Conservation (phyloP, 64 coral and sea anemone species). For the Montipora capricornis region DNA sequence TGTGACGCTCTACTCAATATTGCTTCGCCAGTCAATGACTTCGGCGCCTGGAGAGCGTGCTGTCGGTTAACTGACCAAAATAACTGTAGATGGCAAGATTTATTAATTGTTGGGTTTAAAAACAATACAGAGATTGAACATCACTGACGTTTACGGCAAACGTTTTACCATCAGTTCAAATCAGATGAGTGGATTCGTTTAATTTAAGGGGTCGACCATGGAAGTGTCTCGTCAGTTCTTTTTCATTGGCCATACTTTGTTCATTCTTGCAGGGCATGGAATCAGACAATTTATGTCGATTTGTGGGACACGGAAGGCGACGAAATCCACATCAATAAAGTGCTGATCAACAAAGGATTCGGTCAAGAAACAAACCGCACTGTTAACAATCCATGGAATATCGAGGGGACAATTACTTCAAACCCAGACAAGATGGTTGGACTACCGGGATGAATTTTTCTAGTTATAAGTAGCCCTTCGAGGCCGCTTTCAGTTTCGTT, state of each 20-base stretch:
- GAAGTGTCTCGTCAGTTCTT: not conserved
- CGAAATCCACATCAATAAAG: slow-evolving; percentile 81
- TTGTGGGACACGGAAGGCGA: slow-evolving; percentile 67
- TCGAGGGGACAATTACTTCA: slow-evolving; percentile 2
- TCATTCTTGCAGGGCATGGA: slow-evolving; percentile 61
- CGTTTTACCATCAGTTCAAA: no score
- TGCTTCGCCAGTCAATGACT: no score
- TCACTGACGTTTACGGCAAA: no score
- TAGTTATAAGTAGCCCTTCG: not conserved
- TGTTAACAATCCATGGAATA: slow-evolving; percentile 52
- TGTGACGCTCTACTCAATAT: no score
- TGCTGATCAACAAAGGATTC: slow-evolving; percentile 71
- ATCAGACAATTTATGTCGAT: slow-evolving; percentile 83
- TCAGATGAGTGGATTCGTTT: no score
- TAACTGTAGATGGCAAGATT: no score
- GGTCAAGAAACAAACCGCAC: slow-evolving; percentile 56
- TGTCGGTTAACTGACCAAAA: no score
- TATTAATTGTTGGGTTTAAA: no score
- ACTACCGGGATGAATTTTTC: slow-evolving; percentile 34
- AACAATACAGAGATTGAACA: no score
- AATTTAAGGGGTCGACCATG: not conserved
- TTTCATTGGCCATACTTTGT: not conserved
- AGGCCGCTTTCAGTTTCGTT: not conserved
- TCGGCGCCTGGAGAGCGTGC: no score
- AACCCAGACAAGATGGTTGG: slow-evolving; percentile 33